Conservation (phyloP, 2,797 vertebrate species). For the Gambelia wislizenii region DNA sequence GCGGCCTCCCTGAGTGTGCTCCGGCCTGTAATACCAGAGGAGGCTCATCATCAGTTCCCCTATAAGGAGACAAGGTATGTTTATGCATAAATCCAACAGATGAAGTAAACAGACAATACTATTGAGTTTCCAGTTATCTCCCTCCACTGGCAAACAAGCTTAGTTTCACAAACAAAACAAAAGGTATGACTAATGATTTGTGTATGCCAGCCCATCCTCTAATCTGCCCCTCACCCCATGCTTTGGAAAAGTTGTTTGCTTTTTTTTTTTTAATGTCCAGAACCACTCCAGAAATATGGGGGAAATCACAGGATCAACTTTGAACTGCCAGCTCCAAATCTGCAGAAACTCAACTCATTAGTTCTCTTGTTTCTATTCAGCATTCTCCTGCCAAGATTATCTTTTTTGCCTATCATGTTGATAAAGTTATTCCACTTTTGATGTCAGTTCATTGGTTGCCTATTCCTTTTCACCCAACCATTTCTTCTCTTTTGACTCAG, state of each 20-base stretch:
- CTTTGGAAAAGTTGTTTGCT: neutral
- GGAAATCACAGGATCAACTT: neutral
- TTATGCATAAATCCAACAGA: neutral
- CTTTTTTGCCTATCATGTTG: no score
- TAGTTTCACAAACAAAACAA: neutral
- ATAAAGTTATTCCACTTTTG: no score
- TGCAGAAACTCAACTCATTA: neutral
- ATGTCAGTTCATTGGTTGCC: no score
- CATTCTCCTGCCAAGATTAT: neutral
- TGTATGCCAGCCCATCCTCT: neutral
- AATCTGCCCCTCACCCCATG: neutral
- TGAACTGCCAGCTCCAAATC: neutral
- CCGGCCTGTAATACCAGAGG: constrained; percentile 99
- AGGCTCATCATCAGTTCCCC: constrained; percentile 99
- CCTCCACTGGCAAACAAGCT: neutral
- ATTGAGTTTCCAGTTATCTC: neutral
- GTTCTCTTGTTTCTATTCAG: no score
- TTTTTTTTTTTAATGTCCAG: neutral
- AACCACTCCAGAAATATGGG: neutral
- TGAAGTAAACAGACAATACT: neutral
- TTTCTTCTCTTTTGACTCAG: no score
- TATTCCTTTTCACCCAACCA: no score
- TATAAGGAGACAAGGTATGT: constrained; percentile 60
- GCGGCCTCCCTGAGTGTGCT: constrained; percentile 97
- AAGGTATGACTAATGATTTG: no score